These are phyloP conservation scores for Plutella xylostella DNA, from an alignment of 2,888 invertebrate genomes.

Conservation along the genomic window DNA sequence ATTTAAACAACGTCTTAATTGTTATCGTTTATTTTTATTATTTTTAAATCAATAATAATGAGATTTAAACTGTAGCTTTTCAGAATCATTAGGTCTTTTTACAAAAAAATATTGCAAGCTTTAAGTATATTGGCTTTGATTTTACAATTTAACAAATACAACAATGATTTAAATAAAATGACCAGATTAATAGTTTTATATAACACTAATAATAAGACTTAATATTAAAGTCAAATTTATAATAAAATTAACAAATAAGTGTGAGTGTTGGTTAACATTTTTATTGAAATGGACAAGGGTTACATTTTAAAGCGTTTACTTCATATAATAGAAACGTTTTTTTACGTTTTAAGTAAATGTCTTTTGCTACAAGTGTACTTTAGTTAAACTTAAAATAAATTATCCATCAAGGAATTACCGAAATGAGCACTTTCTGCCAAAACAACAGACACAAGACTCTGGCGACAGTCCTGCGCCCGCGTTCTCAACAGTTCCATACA, in stretches of 20 bases:
- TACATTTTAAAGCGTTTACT: slow-evolving; percentile 62
- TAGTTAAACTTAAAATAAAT: slow-evolving; percentile 49
- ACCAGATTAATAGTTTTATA: slow-evolving; percentile 69
- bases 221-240: slow-evolving; percentile 60
- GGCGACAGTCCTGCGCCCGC: slow-evolving; percentile 39
- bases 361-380: slow-evolving; percentile 63
- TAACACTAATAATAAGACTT: slow-evolving; percentile 61
- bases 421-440: slow-evolving; percentile 35
- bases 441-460: slow-evolving; percentile 32
- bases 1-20: slow-evolving; percentile 31
- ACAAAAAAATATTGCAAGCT: slow-evolving; percentile 61
- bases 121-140: slow-evolving; percentile 51
- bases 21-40: slow-evolving; percentile 61
- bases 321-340: slow-evolving; percentile 46
- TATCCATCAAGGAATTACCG: slow-evolving; percentile 38
- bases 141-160: slow-evolving; percentile 50
- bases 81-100: slow-evolving; percentile 53
- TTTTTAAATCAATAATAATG: slow-evolving; percentile 63
- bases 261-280: slow-evolving; percentile 68
- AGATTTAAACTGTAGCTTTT: slow-evolving; percentile 63
- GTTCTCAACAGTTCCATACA: too few species aligned
- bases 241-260: slow-evolving; percentile 62
- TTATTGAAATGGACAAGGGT: slow-evolving; percentile 43
- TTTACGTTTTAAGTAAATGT: slow-evolving; percentile 58
- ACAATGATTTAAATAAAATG: slow-evolving; percentile 69